phyloP scores from a whole-genome alignment of 1,140 invertebrate species.

The Lepidurus packardi region DNA sequence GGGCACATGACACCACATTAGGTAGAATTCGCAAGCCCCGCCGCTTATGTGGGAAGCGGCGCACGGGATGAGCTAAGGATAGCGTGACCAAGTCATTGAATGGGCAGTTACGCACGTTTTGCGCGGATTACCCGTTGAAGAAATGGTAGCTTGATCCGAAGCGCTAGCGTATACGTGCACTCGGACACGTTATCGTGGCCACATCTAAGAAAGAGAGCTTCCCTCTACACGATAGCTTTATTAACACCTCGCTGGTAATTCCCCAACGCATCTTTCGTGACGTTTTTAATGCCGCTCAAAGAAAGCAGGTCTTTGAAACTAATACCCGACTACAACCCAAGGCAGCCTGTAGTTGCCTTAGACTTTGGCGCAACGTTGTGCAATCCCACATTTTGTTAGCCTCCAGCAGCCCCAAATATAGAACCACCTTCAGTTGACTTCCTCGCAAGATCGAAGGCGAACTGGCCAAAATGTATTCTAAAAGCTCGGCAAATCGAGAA shows the following conservation, averaged over 20 bases:
- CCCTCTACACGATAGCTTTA: too few relatives aligned
- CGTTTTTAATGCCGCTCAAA: too few relatives aligned
- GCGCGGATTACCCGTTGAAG: not conserved
- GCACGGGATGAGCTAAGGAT: conserved; percentile 17
- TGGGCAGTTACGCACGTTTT: not conserved
- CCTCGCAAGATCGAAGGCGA: not conserved
- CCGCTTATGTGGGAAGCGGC: not conserved
- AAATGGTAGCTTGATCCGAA: not conserved
- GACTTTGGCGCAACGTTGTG: too few relatives aligned
- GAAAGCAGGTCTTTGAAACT: too few relatives aligned
- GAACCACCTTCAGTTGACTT: not conserved
- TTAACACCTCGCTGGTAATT: too few relatives aligned
- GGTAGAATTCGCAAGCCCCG: not conserved
- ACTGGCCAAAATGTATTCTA: not conserved
- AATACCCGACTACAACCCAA: too few relatives aligned
- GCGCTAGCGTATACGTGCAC: not conserved
- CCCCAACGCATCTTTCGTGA: too few relatives aligned
- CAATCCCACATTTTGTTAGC: not conserved
- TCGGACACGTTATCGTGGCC: not conserved
- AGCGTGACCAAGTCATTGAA: conserved; percentile 9
- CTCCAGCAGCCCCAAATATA: not conserved
- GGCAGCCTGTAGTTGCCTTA: too few relatives aligned
- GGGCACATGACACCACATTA: conserved; percentile 13
- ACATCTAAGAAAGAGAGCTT: too few relatives aligned
- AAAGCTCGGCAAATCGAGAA: not conserved